Evolutionary conservation across 2,797 vertebrate species (phyloP).

Genomic region (Simalia tracyae): DNA sequence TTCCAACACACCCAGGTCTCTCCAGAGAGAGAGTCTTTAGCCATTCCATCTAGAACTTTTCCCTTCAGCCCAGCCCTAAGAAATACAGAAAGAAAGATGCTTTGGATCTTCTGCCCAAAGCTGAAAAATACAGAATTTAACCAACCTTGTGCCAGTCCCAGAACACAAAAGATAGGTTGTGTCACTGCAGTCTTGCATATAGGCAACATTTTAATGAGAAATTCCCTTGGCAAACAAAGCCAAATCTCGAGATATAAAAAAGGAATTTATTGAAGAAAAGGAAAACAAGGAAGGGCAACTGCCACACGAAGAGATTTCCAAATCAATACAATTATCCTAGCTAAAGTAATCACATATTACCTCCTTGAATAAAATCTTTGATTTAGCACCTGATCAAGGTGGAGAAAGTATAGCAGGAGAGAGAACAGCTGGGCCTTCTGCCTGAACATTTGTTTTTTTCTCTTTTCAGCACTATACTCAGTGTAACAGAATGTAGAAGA

Average conservation of each 20-base stretch:
- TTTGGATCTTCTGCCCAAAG: neutral
- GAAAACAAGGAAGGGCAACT: neutral
- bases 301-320: neutral
- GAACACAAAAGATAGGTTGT: neutral
- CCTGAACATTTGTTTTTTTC: neutral
- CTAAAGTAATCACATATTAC: neutral
- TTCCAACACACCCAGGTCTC: neutral
- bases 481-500: neutral
- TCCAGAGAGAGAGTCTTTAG: neutral
- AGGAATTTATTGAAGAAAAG: neutral
- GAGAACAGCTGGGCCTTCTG: neutral
- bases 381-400: neutral
- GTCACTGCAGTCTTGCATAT: neutral
- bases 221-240: neutral
- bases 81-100: neutral
- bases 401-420: neutral
- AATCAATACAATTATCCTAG: neutral
- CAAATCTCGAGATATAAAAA: neutral
- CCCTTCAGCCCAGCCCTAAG: neutral
- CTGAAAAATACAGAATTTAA: neutral
- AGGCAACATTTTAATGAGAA: neutral
- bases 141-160: neutral
- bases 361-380: neutral
- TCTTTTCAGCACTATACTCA: neutral
- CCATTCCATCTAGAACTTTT: neutral